Evolutionary conservation across 1,140 invertebrate genomes (phyloP), one percentile per base, ranked within the genome.

Genomic region (Galleria mellonella): DNA sequence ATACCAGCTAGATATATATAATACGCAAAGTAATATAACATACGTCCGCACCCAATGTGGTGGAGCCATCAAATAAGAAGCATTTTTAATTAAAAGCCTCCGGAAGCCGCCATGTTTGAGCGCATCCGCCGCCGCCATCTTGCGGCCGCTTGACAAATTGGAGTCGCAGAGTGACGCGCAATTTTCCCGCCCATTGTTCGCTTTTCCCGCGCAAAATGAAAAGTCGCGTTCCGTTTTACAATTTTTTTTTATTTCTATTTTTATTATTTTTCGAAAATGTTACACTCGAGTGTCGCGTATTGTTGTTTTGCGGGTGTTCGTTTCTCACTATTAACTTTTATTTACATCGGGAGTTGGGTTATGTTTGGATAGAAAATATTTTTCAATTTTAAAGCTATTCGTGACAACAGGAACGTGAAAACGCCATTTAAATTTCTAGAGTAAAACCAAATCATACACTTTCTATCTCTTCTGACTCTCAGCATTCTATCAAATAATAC

Each of bases 121-220:
- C 58, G 62, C 64, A 72, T 81, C 76, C 76, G 72, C 61, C 39
- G 63, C 59, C 69, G 81, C 78, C 78, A 83, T 83, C 82, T 83
- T 82, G 76, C 72, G 59, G 60, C 68, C 76, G 76, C 79, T 84
- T 84, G 81, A 84, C 81, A 84, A 84, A 84, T 84, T 84, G 81
- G 76, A 81, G 76, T 71, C 76, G 63, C 61, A 70, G 74, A 79
- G 74, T 84, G 81, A 84, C 81, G 81, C 81, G 81, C 81, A 85
- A 85, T 85, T 84, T 84, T 81, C 72, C 73, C 73, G 70, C 66
- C 76, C 67, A 85, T 85, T 85, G 81, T 85, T 78, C 76, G 72
- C 74, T 77, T 81, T 75, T 72, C 72, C 66, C 74, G 62, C 58
- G 61, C 78, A 83, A 81, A 83, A 84, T 84, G 81, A 84, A 84